phyloP scores from a whole-genome alignment of 2,113 vertebrate species.

The Xiphophorus hellerii region DNA sequence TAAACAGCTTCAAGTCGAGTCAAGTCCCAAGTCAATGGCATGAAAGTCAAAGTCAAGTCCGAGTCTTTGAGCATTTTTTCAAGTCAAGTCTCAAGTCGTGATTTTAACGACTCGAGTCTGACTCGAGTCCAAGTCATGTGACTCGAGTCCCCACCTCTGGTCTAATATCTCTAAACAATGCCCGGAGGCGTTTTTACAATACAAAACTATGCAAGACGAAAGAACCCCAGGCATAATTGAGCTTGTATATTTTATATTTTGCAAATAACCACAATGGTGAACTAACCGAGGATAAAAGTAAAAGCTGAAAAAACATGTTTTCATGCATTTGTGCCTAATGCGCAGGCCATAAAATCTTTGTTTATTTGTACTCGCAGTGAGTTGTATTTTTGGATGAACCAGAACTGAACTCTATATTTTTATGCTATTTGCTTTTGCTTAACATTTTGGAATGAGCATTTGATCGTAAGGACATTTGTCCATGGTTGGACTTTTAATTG shows the following conservation, averaged over 20 bases:
- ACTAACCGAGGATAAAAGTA: neutral
- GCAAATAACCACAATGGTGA: neutral
- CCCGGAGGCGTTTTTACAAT: slow-evolving; percentile 14
- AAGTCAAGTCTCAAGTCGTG: too few relatives aligned
- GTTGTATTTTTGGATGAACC: neutral
- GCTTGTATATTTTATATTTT: neutral
- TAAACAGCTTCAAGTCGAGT: too few relatives aligned
- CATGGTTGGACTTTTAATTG: neutral
- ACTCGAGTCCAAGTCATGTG: too few relatives aligned
- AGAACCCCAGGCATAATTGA: slow-evolving; percentile 6
- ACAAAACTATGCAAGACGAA: neutral
- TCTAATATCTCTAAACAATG: slow-evolving; percentile 5
- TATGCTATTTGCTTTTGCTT: neutral
- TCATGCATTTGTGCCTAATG: neutral
- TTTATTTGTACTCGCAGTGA: neutral
- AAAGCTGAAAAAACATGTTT: neutral
- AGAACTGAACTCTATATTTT: neutral
- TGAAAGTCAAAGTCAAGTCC: too few relatives aligned
- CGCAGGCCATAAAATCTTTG: neutral
- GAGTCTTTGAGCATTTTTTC: too few relatives aligned
- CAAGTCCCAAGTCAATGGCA: too few relatives aligned
- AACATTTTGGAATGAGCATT: too few relatives aligned
- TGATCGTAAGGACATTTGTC: neutral
- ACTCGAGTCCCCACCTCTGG: too few relatives aligned
- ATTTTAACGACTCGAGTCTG: too few relatives aligned